phyloP scores from a whole-genome alignment of 2,797 vertebrate genomes.

The Melopsittacus undulatus region DNA sequence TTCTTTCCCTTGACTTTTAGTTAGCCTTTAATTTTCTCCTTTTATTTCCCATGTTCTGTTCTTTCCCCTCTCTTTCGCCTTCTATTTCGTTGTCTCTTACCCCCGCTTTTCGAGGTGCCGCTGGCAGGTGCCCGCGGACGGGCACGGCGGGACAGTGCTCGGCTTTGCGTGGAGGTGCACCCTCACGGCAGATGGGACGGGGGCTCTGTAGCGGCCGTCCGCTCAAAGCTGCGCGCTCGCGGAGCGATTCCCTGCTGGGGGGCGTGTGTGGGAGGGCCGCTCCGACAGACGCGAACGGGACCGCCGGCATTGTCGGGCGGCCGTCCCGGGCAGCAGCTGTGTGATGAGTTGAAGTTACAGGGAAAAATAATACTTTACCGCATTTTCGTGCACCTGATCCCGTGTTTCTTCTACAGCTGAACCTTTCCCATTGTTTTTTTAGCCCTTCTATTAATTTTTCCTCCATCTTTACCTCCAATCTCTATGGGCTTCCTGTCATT shows the following conservation, averaged over 20 bases:
- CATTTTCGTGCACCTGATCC: neutral
- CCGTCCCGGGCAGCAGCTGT: neutral
- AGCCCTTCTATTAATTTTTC: neutral
- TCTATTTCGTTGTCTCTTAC: neutral
- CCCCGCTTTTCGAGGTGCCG: neutral
- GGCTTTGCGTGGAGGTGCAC: neutral
- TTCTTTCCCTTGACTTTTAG: neutral
- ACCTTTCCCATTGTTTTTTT: neutral
- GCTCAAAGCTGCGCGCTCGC: neutral
- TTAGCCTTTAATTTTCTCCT: neutral
- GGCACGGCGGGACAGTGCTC: neutral
- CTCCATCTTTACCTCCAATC: neutral
- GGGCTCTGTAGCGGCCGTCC: neutral
- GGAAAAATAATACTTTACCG: neutral
- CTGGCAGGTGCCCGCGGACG: neutral
- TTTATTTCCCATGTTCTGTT: neutral
- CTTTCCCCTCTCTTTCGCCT: neutral
- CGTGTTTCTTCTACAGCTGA: neutral
- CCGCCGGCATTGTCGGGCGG: too few relatives aligned
- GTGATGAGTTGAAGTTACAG: neutral
- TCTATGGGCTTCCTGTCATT: neutral
- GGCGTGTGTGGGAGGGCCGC: fast-evolving
- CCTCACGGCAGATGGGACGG: neutral
- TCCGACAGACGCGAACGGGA: too few relatives aligned
- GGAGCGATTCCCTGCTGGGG: neutral